Conservation (phyloP, 1,140 invertebrate genomes). For the Tribolium madens region DNA sequence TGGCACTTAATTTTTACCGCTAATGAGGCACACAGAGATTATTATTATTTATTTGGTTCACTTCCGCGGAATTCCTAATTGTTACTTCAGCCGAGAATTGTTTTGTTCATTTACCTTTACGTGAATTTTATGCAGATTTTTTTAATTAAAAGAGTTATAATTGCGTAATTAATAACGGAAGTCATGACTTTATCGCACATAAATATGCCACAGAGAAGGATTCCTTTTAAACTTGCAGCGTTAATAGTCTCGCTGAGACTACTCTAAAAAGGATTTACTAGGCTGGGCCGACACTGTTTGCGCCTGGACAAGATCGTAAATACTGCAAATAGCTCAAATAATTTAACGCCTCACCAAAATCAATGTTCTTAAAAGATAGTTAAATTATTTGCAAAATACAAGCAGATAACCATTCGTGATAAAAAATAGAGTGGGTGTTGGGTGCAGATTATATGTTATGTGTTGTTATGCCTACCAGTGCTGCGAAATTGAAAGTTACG, state of each 20-base stretch:
- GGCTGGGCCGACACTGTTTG: not conserved
- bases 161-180: slow-evolving; percentile 60
- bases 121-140: slow-evolving; percentile 52
- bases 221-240: slow-evolving; percentile 46
- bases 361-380: too few species aligned
- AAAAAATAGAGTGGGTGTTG: too few species aligned
- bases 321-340: slow-evolving; percentile 6
- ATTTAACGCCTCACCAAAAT: not conserved
- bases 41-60: slow-evolving; percentile 58
- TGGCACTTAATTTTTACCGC: slow-evolving; percentile 57
- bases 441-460: too few species aligned
- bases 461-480: too few species aligned
- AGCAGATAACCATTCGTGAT: too few species aligned
- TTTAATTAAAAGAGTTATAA: slow-evolving; percentile 61
- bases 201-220: slow-evolving; percentile 48
- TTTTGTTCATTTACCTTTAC: slow-evolving; percentile 52
- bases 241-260: slow-evolving; percentile 41
- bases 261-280: slow-evolving; percentile 29
- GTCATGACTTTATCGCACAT: slow-evolving; percentile 52
- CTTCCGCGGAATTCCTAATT: slow-evolving; percentile 54
- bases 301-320: slow-evolving; percentile 3
- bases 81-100: slow-evolving; percentile 52
- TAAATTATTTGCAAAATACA: too few species aligned
- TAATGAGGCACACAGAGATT: slow-evolving; percentile 57
- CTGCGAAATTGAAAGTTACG: not conserved